Evolutionary conservation across 1,140 invertebrate genomes (phyloP).

Genomic region (Leptestheria dahalacensis): DNA sequence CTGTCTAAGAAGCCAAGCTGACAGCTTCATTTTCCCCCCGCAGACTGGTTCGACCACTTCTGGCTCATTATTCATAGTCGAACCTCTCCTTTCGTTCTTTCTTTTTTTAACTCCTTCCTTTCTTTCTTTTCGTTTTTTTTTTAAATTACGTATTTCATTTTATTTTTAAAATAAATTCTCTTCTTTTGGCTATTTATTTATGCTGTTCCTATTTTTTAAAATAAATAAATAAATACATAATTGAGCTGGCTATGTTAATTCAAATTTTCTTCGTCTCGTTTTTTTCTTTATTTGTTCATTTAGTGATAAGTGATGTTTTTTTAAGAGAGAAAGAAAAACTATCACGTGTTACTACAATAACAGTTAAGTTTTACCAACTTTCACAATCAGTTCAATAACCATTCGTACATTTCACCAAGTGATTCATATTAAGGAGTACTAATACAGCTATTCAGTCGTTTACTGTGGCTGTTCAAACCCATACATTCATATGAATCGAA

Average conservation of each 20-base stretch:
- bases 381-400: too few relatives aligned
- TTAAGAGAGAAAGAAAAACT: too few relatives aligned
- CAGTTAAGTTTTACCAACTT: background rate
- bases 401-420: too few relatives aligned
- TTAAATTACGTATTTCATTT: background rate
- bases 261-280: background rate
- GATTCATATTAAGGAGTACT: too few relatives aligned
- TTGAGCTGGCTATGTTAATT: background rate
- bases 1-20: background rate
- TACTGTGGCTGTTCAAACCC: too few relatives aligned
- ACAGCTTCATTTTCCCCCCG: background rate
- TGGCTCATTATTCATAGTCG: background rate
- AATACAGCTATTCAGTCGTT: too few relatives aligned
- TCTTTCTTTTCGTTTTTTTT: background rate
- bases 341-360: background rate
- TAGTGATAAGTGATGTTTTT: too few relatives aligned
- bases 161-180: background rate
- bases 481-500: too few relatives aligned
- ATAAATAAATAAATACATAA: too few relatives aligned
- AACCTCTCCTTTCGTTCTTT: background rate
- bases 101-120: background rate
- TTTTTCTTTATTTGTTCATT: background rate
- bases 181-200: background rate
- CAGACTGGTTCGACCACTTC: background rate
- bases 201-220: background rate